phyloP scores from a whole-genome alignment of 2,888 invertebrate species.

The Pasiphila rectangulata region DNA sequence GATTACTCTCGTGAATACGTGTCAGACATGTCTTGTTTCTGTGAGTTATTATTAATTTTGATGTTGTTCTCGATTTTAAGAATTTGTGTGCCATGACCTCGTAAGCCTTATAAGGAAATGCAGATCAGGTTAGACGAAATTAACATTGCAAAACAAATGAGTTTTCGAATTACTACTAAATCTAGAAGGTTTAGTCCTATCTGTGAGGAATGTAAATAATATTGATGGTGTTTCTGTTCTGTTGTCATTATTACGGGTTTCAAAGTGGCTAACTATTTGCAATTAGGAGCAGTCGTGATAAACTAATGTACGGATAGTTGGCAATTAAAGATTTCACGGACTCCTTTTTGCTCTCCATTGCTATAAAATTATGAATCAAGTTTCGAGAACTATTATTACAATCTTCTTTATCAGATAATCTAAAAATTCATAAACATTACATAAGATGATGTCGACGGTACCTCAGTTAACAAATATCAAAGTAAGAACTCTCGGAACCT shows the following conservation, averaged over 20 bases:
- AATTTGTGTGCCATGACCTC: conserved; percentile 56
- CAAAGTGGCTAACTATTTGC: conserved; percentile 13
- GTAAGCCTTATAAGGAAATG: conserved; percentile 59
- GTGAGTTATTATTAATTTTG: conserved; percentile 34
- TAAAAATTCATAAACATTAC: conserved; percentile 27
- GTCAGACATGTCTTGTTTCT: conserved; percentile 41
- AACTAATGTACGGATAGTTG: conserved; percentile 22
- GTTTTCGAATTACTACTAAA: conserved; percentile 39
- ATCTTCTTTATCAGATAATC: conserved; percentile 28
- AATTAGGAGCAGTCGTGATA: conserved; percentile 21
- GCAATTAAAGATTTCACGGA: conserved; percentile 34
- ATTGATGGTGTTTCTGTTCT: conserved; percentile 13
- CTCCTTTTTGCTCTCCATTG: conserved; percentile 27
- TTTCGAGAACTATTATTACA: conserved; percentile 25
- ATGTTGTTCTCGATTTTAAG: conserved; percentile 48
- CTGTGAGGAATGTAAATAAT: conserved; percentile 4
- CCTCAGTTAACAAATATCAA: conserved; percentile 17
- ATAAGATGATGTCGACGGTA: conserved; percentile 27
- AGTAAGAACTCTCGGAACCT: conserved; percentile 43
- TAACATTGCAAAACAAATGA: conserved; percentile 55
- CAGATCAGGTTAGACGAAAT: conserved; percentile 51
- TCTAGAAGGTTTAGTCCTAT: conserved; percentile 21
- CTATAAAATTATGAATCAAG: conserved; percentile 21
- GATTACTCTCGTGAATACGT: conserved; percentile 33
- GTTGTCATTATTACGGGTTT: conserved; percentile 8